Percentiles rank a stretch among this genome's conserved stretches.
phyloP scores from a whole-genome alignment of 2,888 invertebrate genomes.

The Lobophora halterata region DNA sequence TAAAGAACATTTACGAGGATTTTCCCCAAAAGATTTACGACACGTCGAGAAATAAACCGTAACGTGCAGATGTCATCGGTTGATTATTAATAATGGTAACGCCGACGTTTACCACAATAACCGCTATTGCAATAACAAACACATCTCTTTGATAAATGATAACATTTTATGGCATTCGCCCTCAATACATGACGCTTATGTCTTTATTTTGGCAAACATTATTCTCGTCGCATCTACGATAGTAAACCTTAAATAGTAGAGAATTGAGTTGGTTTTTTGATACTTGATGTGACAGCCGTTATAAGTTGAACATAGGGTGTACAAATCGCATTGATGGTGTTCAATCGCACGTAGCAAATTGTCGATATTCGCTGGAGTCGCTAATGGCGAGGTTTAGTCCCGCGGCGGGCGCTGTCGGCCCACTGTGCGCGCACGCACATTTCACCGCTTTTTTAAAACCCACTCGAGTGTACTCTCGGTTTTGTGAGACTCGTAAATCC shows the following conservation, averaged over 20 bases:
- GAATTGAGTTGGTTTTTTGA: conserved; percentile 26
- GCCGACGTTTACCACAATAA: conserved; percentile 75
- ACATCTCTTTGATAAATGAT: conserved; percentile 75
- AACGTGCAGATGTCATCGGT: conserved; percentile 66
- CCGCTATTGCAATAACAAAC: conserved; percentile 71
- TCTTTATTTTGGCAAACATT: conserved; percentile 65
- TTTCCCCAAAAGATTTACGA: conserved; percentile 42
- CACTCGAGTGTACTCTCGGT: conserved; percentile 53
- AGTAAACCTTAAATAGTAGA: conserved; percentile 18
- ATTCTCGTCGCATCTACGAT: conserved; percentile 21
- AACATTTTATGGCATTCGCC: conserved; percentile 73
- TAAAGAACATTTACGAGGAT: conserved; percentile 26
- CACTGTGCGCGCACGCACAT: conserved; percentile 48
- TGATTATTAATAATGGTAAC: conserved; percentile 69
- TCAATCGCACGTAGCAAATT: conserved; percentile 78
- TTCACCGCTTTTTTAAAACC: conserved; percentile 48
- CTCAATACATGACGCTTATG: conserved; percentile 66
- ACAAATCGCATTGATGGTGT: conserved; percentile 69
- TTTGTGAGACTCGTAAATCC: conserved; percentile 48
- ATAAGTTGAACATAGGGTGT: conserved; percentile 55
- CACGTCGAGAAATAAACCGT: conserved; percentile 49
- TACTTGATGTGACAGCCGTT: conserved; percentile 37
- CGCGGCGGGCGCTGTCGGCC: conserved; percentile 33
- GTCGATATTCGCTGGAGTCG: conserved; percentile 69
- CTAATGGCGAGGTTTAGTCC: conserved; percentile 64